These are phyloP conservation scores for Lasiommata megera DNA, from an alignment of 2,888 invertebrate species.

Conservation along the genomic window DNA sequence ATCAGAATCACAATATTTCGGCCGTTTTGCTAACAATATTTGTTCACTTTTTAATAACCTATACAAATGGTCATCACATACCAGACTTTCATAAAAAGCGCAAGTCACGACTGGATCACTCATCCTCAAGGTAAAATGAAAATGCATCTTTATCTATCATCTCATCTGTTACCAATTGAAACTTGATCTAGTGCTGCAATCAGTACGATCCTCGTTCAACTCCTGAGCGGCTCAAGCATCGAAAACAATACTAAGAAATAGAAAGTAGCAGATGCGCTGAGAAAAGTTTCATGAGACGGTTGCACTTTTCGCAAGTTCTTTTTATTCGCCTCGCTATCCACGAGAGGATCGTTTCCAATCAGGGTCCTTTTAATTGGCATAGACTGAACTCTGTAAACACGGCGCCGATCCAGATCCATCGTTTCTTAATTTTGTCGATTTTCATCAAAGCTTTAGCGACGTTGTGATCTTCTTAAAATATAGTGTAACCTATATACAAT, in stretches of 20 bases:
- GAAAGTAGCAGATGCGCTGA: conserved; percentile 42
- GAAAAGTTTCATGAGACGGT: conserved; percentile 44
- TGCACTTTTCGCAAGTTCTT: conserved; percentile 46
- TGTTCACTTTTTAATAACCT: background rate
- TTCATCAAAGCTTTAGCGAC: background rate
- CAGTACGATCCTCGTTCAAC: background rate
- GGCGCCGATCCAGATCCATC: conserved; percentile 27
- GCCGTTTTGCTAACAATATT: background rate
- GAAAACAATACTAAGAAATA: conserved; percentile 10
- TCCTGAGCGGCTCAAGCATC: background rate
- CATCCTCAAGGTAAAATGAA: background rate
- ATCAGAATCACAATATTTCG: background rate
- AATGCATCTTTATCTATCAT: too few species aligned
- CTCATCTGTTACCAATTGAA: background rate
- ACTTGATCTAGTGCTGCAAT: background rate
- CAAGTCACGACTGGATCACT: background rate
- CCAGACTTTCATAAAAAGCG: background rate
- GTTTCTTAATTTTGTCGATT: conserved; percentile 19
- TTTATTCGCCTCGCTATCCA: conserved; percentile 46
- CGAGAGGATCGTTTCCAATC: conserved; percentile 48
- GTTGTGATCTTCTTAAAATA: background rate
- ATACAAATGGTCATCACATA: background rate
- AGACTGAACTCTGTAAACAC: conserved; percentile 48
- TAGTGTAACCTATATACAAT: background rate
- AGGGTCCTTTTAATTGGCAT: conserved; percentile 54